Conservation (phyloP, 2,888 invertebrate species). For the Pinctada fucata region DNA sequence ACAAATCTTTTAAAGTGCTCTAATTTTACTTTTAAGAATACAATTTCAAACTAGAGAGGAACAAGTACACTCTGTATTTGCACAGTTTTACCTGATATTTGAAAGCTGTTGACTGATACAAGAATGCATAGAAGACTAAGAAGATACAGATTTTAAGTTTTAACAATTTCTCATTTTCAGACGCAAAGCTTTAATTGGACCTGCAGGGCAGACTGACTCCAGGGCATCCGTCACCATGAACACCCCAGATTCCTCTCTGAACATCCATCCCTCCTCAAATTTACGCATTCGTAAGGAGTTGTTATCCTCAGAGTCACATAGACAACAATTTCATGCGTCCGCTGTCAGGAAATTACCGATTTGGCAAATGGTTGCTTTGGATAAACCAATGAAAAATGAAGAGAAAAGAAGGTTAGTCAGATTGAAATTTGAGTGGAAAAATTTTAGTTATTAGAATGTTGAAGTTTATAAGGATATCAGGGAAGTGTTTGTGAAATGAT, state of each 20-base stretch:
- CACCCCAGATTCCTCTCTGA: background rate
- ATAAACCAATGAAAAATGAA: constrained; percentile 43
- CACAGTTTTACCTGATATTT: no score
- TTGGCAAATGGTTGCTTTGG: constrained; percentile 59
- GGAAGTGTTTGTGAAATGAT: no score
- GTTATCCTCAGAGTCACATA: constrained; percentile 5
- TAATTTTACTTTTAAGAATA: no score
- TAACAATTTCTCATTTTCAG: background rate
- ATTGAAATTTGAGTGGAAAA: background rate
- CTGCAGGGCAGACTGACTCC: background rate
- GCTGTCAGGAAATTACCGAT: constrained; percentile 46
- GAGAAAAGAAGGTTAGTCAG: background rate
- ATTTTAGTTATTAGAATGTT: no score
- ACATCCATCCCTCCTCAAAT: background rate
- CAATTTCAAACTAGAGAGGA: no score
- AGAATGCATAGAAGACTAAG: no score
- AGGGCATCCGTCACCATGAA: background rate
- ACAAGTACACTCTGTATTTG: no score
- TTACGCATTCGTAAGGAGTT: constrained; percentile 14
- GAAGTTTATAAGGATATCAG: no score
- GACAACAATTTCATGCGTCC: background rate
- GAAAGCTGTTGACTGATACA: no score
- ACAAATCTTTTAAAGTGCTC: no score
- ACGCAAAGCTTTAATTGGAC: background rate
- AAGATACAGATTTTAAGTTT: no score